phyloP scores from a whole-genome alignment of 1,140 invertebrate species.

The Panulirus ornatus region DNA sequence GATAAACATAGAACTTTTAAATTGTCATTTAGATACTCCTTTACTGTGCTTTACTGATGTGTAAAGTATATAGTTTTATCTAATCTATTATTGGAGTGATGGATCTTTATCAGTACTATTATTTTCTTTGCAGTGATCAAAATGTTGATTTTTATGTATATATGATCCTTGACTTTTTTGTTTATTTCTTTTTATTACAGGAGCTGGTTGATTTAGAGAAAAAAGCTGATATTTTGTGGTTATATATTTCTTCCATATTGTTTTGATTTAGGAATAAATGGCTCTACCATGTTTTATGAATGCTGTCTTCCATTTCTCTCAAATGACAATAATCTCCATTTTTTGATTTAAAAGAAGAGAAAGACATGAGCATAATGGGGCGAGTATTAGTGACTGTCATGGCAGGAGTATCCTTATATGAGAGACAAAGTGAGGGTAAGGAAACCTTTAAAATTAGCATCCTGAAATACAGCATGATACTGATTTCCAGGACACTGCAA shows the following conservation, averaged over 20 bases:
- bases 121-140: too few species aligned
- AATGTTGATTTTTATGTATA: too few species aligned
- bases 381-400: slow-evolving; percentile 66
- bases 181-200: not conserved
- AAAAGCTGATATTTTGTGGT: too few species aligned
- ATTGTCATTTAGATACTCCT: not conserved
- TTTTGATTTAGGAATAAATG: too few species aligned
- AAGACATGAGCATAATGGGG: slow-evolving; percentile 65
- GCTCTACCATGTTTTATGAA: too few species aligned
- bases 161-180: too few species aligned
- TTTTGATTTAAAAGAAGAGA: slow-evolving; percentile 63
- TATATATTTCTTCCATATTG: not conserved
- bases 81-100: not conserved
- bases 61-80: not conserved
- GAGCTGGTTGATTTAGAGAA: not conserved
- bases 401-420: slow-evolving; percentile 58
- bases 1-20: too few species aligned
- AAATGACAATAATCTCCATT: not conserved
- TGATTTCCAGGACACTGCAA: not conserved
- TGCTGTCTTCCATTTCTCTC: not conserved
- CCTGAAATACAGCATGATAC: slow-evolving; percentile 2
- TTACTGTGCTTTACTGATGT: too few species aligned
- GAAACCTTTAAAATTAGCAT: not conserved
- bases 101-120: not conserved
- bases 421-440: slow-evolving; percentile 64